Percentiles rank a stretch among this genome's conserved stretches.
Evolutionary conservation across 2,113 vertebrate species (phyloP).

Genomic region (Micronycteris hirsuta): DNA sequence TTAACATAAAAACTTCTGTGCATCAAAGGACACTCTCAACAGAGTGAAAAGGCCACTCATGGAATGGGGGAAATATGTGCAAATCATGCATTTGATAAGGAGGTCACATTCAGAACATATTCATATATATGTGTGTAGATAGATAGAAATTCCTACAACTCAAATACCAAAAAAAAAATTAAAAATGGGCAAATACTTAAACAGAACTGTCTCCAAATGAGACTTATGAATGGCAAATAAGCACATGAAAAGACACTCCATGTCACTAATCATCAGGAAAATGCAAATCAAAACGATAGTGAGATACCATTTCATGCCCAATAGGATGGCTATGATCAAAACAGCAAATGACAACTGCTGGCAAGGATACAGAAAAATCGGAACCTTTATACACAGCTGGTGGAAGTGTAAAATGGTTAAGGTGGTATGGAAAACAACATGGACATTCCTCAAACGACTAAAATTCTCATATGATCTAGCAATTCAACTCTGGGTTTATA

Average conservation of each 20-base stretch:
- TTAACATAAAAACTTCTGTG: background rate
- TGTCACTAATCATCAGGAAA: background rate
- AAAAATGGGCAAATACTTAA: background rate
- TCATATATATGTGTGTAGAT: background rate
- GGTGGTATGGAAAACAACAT: no score
- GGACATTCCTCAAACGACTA: background rate
- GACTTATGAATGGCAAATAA: background rate
- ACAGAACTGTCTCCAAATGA: background rate
- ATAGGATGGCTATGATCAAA: background rate
- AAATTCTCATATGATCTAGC: background rate
- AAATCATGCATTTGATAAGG: background rate
- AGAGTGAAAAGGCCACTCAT: background rate
- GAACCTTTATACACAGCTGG: background rate
- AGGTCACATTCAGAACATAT: background rate
- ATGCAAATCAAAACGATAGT: background rate
- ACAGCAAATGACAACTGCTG: background rate
- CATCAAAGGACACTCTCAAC: background rate
- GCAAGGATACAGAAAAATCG: background rate
- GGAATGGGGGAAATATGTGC: background rate
- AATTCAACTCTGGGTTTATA: background rate
- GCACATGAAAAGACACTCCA: background rate
- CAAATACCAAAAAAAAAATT: background rate
- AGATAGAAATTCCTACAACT: background rate
- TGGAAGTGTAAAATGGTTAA: no score
- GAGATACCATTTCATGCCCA: background rate